Conservation (phyloP, 2,888 invertebrate species). For the Cabera pusaria region DNA sequence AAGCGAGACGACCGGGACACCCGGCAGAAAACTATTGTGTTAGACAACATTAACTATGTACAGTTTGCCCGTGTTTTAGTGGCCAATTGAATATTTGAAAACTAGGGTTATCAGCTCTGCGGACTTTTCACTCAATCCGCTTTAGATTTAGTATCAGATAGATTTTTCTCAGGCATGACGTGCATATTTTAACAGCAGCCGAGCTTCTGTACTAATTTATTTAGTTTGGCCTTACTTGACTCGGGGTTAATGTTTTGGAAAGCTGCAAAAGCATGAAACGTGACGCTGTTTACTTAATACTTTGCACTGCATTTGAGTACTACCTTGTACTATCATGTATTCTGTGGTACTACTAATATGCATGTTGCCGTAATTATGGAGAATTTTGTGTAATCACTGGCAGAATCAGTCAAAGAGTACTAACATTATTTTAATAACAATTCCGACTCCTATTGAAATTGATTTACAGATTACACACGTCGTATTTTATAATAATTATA, state of each 20-base stretch:
- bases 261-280: too few species aligned
- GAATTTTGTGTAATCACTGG: too few species aligned
- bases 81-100: slow-evolving; percentile 33
- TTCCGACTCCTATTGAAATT: too few species aligned
- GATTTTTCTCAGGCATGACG: slow-evolving; percentile 10
- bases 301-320: too few species aligned
- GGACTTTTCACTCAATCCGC: slow-evolving; percentile 16
- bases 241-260: slow-evolving; percentile 1
- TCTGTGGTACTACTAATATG: too few species aligned
- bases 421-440: too few species aligned
- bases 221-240: slow-evolving; percentile 6
- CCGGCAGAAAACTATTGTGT: slow-evolving; percentile 38
- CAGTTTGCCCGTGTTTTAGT: slow-evolving; percentile 25
- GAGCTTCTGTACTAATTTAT: slow-evolving; percentile 5
- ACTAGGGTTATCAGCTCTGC: slow-evolving; percentile 16
- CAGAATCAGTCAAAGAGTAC: too few species aligned
- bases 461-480: too few species aligned
- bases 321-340: too few species aligned
- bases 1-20: slow-evolving; percentile 40
- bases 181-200: slow-evolving; percentile 8
- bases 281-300: too few species aligned
- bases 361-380: too few species aligned
- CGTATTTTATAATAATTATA: too few species aligned
- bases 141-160: slow-evolving; percentile 2
- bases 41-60: slow-evolving; percentile 37